These are phyloP conservation scores for Aurelia aurita complex sp. Pacific DNA, from an alignment of 30 jellyfish, hydroid and myxozoan genomes.

Conservation along the genomic window DNA sequence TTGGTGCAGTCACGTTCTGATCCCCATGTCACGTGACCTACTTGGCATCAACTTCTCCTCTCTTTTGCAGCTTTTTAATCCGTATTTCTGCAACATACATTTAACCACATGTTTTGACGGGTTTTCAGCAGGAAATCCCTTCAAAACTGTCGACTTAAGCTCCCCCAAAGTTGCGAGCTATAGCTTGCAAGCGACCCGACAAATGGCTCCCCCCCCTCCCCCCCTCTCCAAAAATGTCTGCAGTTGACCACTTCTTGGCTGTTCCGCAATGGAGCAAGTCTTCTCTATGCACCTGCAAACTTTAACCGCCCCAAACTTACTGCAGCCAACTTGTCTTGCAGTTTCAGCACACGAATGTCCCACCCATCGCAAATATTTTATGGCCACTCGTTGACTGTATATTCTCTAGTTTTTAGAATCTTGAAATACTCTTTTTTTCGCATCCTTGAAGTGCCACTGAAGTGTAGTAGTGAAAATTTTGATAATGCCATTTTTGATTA, in stretches of 20 bases:
- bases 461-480: no score
- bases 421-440: no score
- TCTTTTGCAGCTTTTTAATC: no score
- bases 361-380: background rate
- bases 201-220: background rate
- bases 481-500: no score
- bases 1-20: no score
- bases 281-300: background rate
- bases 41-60: no score
- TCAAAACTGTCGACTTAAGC: background rate
- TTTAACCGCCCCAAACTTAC: background rate
- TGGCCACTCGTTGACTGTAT: background rate
- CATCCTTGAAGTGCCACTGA: no score
- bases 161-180: background rate
- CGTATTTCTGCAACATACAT: no score
- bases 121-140: no score
- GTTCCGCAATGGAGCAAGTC: background rate
- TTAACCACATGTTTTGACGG: no score
- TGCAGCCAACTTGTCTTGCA: slow-evolving; percentile 9
- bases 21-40: no score
- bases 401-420: background rate
- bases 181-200: slow-evolving; percentile 3
- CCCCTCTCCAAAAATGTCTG: background rate
- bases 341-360: background rate
- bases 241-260: slow-evolving; percentile 1